These are phyloP conservation scores for Cheilosia soror DNA, from an alignment of 2,888 invertebrate genomes.

Conservation along the genomic window DNA sequence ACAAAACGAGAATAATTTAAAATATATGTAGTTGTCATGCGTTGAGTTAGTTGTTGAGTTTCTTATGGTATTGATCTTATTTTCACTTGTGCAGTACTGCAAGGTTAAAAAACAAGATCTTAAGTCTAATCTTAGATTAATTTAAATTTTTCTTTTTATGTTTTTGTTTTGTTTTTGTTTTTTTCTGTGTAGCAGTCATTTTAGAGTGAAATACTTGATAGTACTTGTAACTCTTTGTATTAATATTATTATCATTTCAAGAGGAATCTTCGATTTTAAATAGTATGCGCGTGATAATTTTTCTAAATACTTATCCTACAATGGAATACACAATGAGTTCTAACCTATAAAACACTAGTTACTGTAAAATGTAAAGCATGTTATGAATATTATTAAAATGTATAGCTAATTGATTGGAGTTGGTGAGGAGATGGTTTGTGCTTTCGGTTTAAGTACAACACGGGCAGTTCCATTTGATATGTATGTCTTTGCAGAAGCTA, in stretches of 20 bases:
- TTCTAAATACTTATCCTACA: conserved; percentile 62
- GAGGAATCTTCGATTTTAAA: conserved; percentile 70
- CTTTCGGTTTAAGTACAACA: conserved; percentile 51
- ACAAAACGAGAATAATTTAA: conserved; percentile 65
- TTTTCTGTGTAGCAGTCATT: conserved; percentile 53
- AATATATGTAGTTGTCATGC: conserved; percentile 49
- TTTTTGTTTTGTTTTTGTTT: conserved; percentile 3
- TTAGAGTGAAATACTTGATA: conserved; percentile 37
- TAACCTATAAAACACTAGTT: conserved; percentile 57
- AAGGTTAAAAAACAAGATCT: conserved; percentile 30
- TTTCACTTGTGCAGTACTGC: conserved; percentile 50
- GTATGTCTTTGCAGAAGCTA: conserved; percentile 49
- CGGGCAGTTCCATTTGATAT: conserved; percentile 53
- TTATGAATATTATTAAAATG: conserved; percentile 40
- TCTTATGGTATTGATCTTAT: conserved; percentile 13
- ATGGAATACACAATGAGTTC: conserved; percentile 67
- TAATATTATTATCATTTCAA: conserved; percentile 73
- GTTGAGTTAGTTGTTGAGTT: conserved; percentile 21
- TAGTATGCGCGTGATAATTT: conserved; percentile 67
- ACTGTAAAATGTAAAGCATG: conserved; percentile 57
- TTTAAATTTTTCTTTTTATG: neutral
- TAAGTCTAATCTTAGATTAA: conserved; percentile 42
- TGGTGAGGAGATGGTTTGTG: conserved; percentile 43
- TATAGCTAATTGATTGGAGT: conserved; percentile 50
- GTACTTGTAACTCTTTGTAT: conserved; percentile 37